Base-by-base conservation (phyloP, 2,113 vertebrate genomes). In the Lophius piscatorius region DNA sequence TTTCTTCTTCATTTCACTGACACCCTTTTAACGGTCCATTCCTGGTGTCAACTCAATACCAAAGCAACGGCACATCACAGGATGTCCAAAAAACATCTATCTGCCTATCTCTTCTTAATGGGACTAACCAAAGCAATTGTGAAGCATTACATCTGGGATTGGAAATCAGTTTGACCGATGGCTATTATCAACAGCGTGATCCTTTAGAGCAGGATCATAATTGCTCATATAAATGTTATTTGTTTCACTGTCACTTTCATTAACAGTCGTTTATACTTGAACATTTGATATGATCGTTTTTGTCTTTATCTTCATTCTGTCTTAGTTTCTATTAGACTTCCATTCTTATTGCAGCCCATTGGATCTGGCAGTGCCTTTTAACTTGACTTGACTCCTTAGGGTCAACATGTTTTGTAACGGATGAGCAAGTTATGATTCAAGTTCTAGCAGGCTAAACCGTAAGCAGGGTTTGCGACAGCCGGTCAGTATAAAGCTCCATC, bases 391-490 rank as follows among this genome's bases (percentile, higher is more conserved):
- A 44, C 28, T 46, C 60, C 6, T 35, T 47, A 16, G 11, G 29
- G 44, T 56, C 39, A 54, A 24, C 21, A 31, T 46, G 4, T 20
- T 50, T 51, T 39, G 24, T 63, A 36, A 63, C 34, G 21, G 21
- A 50, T 66, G 20, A 45, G 14, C 20, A 20, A 46, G 40, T 63
- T 66, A 67, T 29, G 28, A 62, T 71, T 61, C 35, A 67, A 78
- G 49, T 81, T 76, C 20, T 11, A 38, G 18, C 29, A 36, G 49
- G 36, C 38, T 70, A 64, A 73, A 78, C 48, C 62, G 33, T 51
- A 65, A 70, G 46, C 29, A 59, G 31, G 45, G 41, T 67, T 51
- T 72, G 68, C 28, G 52, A 81, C 80, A 82, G 82, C 59, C 41
- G 49, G 77, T 66, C 68, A 78, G 18, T 59, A 47, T 49, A 64